Percentiles rank a stretch among this genome's conserved stretches.
phyloP scores from a whole-genome alignment of 1,140 invertebrate species.

The Dryas iulia region DNA sequence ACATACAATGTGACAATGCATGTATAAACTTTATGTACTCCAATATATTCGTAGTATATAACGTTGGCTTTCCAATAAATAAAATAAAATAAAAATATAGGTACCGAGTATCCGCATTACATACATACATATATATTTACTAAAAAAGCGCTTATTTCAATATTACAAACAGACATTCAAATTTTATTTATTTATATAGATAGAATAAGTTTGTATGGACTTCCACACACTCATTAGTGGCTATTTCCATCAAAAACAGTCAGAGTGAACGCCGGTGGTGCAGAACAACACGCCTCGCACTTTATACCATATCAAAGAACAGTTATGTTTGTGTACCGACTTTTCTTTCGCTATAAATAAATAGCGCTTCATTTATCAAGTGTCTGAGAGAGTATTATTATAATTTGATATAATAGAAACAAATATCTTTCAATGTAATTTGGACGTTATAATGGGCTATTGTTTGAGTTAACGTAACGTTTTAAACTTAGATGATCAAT shows the following conservation, averaged over 20 bases:
- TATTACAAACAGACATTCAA: no score
- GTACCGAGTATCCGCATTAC: no score
- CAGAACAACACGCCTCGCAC: conserved; percentile 10
- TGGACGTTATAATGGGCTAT: background rate
- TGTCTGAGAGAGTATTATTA: background rate
- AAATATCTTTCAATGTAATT: background rate
- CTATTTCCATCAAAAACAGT: conserved; percentile 44
- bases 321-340: conserved; percentile 4
- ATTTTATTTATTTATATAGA: no score
- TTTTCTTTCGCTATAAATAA: background rate
- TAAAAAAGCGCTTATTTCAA: no score
- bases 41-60: no score
- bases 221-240: conserved; percentile 44
- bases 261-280: conserved; percentile 1
- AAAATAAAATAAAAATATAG: no score
- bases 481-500: background rate
- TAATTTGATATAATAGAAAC: background rate
- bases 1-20: no score
- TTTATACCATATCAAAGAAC: conserved; percentile 11
- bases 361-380: conserved; percentile 7
- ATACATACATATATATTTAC: no score
- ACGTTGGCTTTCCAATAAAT: no score
- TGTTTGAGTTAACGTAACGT: background rate
- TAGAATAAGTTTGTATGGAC: conserved; percentile 11
- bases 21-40: no score